phyloP scores from a whole-genome alignment of 2,113 vertebrate genomes.

The Microtus oregoni region DNA sequence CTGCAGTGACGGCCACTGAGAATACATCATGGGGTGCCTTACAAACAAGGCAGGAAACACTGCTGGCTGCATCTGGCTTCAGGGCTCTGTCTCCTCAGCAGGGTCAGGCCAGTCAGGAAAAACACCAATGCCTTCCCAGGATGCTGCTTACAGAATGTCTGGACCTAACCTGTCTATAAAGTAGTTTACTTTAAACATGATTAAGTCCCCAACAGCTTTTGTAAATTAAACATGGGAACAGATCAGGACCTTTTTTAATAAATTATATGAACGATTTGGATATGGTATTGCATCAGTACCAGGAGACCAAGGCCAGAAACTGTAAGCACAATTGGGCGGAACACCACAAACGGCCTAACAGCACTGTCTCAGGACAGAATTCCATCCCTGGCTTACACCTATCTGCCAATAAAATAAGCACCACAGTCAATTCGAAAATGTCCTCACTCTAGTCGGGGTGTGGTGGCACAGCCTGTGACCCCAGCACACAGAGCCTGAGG shows the following conservation, averaged over 20 bases:
- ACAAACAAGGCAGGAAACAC: neutral
- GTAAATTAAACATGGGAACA: neutral
- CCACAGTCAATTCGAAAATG: no score
- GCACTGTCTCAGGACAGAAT: no score
- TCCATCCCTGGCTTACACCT: neutral
- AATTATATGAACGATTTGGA: neutral
- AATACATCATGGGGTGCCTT: rapidly evolving
- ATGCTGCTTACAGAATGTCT: neutral
- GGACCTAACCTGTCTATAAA: neutral
- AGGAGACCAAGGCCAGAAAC: neutral
- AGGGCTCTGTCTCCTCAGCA: neutral
- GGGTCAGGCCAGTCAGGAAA: neutral
- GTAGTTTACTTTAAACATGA: neutral
- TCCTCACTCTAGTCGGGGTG: no score
- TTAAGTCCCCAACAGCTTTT: neutral
- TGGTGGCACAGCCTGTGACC: neutral
- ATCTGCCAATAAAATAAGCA: neutral
- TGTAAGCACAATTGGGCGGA: no score
- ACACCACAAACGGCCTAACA: neutral
- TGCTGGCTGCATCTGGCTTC: neutral
- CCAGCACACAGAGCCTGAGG: neutral
- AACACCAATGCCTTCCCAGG: neutral
- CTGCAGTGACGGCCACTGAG: rapidly evolving
- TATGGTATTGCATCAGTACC: rapidly evolving
- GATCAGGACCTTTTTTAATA: conserved; percentile 54